These are phyloP conservation scores for Ctenoplectra terminalis DNA, from an alignment of 1,140 invertebrate genomes.

Conservation along the genomic window DNA sequence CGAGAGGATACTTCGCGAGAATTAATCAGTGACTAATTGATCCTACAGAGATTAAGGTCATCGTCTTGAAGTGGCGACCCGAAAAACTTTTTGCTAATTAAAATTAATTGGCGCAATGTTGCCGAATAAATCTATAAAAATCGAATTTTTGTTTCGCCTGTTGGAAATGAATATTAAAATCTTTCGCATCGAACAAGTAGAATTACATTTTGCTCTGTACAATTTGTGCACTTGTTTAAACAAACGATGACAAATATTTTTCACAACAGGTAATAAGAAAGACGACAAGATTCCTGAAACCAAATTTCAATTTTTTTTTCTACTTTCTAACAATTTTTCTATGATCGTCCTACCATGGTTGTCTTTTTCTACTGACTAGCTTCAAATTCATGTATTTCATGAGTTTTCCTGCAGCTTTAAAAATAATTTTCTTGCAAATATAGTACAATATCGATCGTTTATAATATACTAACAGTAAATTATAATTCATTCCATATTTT, in stretches of 20 bases:
- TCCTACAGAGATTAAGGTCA: constrained; percentile 65
- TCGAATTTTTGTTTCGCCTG: neutral
- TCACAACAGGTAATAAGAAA: neutral
- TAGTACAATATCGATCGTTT: no score
- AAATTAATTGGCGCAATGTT: constrained; percentile 47
- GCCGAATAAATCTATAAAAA: neutral
- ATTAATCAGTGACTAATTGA: constrained; percentile 74
- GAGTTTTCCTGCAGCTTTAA: neutral
- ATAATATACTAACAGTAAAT: neutral
- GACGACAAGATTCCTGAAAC: neutral
- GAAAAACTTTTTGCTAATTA: constrained; percentile 50
- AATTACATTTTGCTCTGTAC: no score
- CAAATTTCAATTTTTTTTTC: neutral
- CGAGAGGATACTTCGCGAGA: constrained; percentile 63
- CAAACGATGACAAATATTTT: no score
- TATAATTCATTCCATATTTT: neutral
- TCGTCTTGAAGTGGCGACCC: constrained; percentile 35
- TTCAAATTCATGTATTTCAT: neutral
- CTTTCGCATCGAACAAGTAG: neutral
- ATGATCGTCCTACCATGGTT: neutral
- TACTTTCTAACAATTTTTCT: neutral
- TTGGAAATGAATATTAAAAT: neutral
- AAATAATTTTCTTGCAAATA: neutral
- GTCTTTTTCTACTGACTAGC: neutral
- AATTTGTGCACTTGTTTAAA: no score